Conservation (phyloP, 1,140 invertebrate species). For the Manduca sexta region DNA sequence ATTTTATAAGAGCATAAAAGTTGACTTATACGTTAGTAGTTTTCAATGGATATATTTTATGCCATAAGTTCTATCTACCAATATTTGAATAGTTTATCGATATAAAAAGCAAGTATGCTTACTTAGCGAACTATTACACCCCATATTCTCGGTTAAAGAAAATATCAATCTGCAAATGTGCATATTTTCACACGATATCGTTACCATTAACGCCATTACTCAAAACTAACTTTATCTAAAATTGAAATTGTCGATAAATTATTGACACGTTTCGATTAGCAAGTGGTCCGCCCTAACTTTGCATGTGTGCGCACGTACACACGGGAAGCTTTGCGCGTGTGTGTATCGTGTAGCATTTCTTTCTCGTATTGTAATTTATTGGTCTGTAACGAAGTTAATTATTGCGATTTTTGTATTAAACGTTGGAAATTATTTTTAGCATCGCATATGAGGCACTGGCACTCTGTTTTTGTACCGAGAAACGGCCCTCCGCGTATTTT, state of each 20-base stretch:
- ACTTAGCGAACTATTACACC: too few relatives aligned
- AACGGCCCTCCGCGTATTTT: constrained; percentile 19
- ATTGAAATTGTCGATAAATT: constrained; percentile 12
- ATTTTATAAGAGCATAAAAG: too few relatives aligned
- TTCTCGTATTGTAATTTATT: constrained; percentile 72
- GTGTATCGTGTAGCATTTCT: constrained; percentile 62
- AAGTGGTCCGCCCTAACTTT: constrained; percentile 18
- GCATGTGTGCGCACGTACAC: constrained; percentile 21
- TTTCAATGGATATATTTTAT: too few relatives aligned
- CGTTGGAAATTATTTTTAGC: constrained; percentile 71
- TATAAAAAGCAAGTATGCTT: neutral
- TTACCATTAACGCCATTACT: constrained; percentile 4
- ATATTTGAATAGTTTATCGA: neutral
- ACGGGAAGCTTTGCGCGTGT: constrained; percentile 16
- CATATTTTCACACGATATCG: neutral
- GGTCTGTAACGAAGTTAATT: constrained; percentile 72
- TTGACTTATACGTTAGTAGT: too few relatives aligned
- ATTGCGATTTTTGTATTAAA: constrained; percentile 73
- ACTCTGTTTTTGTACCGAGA: constrained; percentile 45
- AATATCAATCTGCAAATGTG: too few relatives aligned
- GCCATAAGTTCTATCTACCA: too few relatives aligned
- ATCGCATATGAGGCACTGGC: constrained; percentile 32
- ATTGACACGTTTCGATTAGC: constrained; percentile 4
- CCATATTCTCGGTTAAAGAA: too few relatives aligned
- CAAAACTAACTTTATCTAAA: constrained; percentile 3